Base-by-base conservation (phyloP, 2,113 vertebrate species). In the Bettongia penicillata region DNA sequence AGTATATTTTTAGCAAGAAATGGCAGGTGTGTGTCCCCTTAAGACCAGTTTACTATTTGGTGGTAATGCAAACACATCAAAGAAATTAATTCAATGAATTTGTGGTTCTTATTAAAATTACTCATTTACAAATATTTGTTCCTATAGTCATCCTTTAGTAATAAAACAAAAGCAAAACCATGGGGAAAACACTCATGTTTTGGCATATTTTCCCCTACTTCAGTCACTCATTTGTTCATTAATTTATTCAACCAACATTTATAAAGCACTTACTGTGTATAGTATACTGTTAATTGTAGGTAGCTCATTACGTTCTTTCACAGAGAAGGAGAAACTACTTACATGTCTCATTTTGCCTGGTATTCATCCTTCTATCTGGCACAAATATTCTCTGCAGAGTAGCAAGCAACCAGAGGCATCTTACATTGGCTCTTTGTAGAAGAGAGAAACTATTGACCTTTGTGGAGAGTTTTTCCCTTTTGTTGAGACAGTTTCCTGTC, bases 1-100 rank as follows among this genome's bases (percentile, higher is more conserved):
- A 92, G 9, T 8, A 95, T 68, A 55, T 92, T 91, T n/a, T 95
- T 91, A 51, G 37, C 95, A 43, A 96, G 52, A 91, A 0, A 77
- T 97, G 4, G 61, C 8, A 8, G 28, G 24, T 52, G 2, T 9
- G 1, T 93, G 97, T 97, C 94, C 19, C 25, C 93, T 57, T 19
- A 68, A 48, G 53, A 0, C 5, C 53, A 55, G 52, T 96, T 96
- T 96, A 24, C 16, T 91, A 90, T 52, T 93, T 93, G 1, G 6
- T 93, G 53, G 1, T 93, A 43, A 91, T 68, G 93, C 28, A 7
- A 94, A 53, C 0, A 0, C 6, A 96, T 47, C 11, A 96, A 57
- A 84, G 90, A 95, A 94, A 94, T 52, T 5, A 89, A 91, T 93
- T 84, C 0, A 53, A 96, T 96, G 92, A 12, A 55, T 93, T 25